Percentiles rank a stretch among this genome's conserved stretches.
Conservation (phyloP, 2,113 vertebrate species). For the Clarias gariepinus region DNA sequence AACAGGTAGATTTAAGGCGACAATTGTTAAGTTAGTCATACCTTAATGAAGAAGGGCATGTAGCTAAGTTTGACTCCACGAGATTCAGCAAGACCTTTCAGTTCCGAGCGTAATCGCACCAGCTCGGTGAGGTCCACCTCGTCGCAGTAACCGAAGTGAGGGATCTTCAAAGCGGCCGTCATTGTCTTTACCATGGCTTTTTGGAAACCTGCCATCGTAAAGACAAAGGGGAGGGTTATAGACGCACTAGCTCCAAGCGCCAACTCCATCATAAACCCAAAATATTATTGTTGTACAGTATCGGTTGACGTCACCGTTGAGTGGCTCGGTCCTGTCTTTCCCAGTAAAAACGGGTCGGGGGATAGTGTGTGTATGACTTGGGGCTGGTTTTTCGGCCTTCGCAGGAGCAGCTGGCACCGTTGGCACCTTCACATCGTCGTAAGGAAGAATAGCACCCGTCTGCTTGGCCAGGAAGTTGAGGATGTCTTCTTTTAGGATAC, state of each 20-base stretch:
- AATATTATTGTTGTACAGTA: too few species aligned
- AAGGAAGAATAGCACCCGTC: constrained; percentile 87
- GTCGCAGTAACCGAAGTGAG: constrained; percentile 92
- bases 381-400: constrained; percentile 57
- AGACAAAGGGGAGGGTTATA: background rate
- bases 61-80: constrained; percentile 86
- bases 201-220: constrained; percentile 79
- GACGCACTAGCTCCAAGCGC: background rate
- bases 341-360: constrained; percentile 74
- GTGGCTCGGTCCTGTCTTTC: constrained; percentile 83
- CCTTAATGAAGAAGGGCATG: constrained; percentile 98
- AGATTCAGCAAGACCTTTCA: constrained; percentile 70
- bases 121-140: constrained; percentile 86
- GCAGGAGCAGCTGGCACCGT: constrained; percentile 77
- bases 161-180: constrained; percentile 87
- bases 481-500: constrained; percentile 96
- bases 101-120: constrained; percentile 77
- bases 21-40: constrained; percentile 43
- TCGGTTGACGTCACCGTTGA: constrained; percentile 79
- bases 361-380: constrained; percentile 39
- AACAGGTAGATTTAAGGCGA: background rate
- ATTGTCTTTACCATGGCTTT: constrained; percentile 94
- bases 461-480: constrained; percentile 91
- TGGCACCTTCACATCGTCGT: constrained; percentile 25
- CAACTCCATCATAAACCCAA: background rate